Base-by-base conservation (phyloP, 2,888 invertebrate genomes). In the Holacanthella duospinosa region DNA sequence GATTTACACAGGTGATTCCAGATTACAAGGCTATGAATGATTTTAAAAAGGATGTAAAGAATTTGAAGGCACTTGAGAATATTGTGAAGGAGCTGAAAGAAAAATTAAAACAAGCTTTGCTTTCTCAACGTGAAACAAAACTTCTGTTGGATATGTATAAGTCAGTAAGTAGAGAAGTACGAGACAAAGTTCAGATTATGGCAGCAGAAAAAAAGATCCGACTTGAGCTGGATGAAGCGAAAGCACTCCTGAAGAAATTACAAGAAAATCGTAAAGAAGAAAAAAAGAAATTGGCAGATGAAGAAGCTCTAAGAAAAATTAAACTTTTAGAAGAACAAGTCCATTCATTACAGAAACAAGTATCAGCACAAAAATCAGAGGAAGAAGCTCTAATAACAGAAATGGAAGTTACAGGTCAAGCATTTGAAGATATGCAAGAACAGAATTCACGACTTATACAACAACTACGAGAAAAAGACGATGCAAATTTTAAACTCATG, bases 361-460 rank as follows among this genome's bases (percentile, higher is more conserved):
- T 75, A 4, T 72, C 74, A 16, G 73, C 77, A 43, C 80, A 81
- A 66, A 82, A 81, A 66, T 77, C 87, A 84, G 94, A 96, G 77
- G 96, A 97, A 78, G 96, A 97, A 76, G 94, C 95, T 0, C 81
- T 99, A 59, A 80, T 97, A 21, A 96, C 93, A 76, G 99, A 99
- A 79, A 96, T 99, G 93, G 97, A 99, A 77, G 94, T 95, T 2
- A 99, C 97, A 0, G 97, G 97, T 0, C 96, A 96, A 78, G 97
- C 97, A 1, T 95, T 95, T 76, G 97, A 99, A 77, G 97, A 99
- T 75, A 95, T 96, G 94, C 96, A 97, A 79, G 96, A 97, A 75
- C 96, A 96, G 80, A 96, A 96, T 79, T 92, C 93, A 0, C 81
- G 95, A 43, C 83, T 97, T 25, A 88, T 97, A 60, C 94, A 96